Evolutionary conservation across 1,140 invertebrate genomes (phyloP).

Genomic region (Dendroctonus valens): DNA sequence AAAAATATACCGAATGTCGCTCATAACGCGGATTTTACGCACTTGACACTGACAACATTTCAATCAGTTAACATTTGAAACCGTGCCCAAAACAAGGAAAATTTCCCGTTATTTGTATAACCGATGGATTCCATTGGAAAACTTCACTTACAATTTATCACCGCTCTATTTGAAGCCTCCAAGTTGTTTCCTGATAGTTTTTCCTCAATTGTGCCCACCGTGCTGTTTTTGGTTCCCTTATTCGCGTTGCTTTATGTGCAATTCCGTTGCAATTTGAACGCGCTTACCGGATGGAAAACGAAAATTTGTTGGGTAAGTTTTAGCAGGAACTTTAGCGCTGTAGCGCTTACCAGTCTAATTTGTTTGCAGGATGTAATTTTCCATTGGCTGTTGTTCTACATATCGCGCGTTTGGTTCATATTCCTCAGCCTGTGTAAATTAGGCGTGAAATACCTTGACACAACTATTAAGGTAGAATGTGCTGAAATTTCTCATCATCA

Average conservation of each 20-base stretch:
- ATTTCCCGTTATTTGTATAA: background rate
- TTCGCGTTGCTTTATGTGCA: slow-evolving; percentile 29
- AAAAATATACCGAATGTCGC: no score
- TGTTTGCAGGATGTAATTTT: slow-evolving; percentile 43
- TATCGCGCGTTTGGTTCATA: slow-evolving; percentile 44
- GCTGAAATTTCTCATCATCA: slow-evolving; percentile 1
- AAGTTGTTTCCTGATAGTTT: slow-evolving; percentile 20
- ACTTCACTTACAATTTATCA: slow-evolving; percentile 26
- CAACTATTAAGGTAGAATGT: slow-evolving; percentile 31
- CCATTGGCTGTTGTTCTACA: slow-evolving; percentile 47
- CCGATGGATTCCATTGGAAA: slow-evolving; percentile 3
- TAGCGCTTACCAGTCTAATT: background rate
- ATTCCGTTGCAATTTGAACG: slow-evolving; percentile 19
- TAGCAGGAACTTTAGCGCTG: background rate
- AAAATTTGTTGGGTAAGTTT: slow-evolving; percentile 26
- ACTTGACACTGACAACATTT: background rate
- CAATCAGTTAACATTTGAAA: background rate
- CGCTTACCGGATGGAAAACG: slow-evolving; percentile 27
- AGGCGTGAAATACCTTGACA: slow-evolving; percentile 27
- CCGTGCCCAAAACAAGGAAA: background rate
- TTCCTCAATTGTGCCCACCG: slow-evolving; percentile 28
- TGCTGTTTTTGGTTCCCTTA: slow-evolving; percentile 25
- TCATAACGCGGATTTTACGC: no score
- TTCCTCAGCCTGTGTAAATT: slow-evolving; percentile 39
- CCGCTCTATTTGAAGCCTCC: slow-evolving; percentile 15